A percentile compares a stretch with the other conserved stretches of the same genome.
Conservation (phyloP, 2,113 vertebrate species). For the Muntiacus muntjak region DNA sequence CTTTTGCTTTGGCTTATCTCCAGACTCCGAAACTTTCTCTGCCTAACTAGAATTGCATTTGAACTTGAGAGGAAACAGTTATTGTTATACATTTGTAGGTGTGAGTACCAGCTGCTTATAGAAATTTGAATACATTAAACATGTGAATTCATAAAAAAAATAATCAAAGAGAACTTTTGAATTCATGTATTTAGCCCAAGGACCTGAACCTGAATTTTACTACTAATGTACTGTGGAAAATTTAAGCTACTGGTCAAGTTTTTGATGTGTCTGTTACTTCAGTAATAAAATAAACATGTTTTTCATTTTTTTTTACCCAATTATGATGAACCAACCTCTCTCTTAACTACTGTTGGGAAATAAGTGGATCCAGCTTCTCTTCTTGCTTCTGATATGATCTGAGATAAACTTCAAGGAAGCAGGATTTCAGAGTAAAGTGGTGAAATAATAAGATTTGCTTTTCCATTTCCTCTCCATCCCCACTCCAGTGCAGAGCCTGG, state of each 20-base stretch:
- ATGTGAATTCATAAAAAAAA: neutral
- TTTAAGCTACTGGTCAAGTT: neutral
- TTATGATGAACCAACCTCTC: neutral
- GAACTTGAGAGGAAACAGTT: conserved; percentile 10
- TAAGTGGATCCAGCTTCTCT: neutral
- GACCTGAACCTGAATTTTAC: neutral
- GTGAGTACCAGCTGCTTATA: conserved; percentile 28
- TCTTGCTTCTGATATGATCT: neutral
- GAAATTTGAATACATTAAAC: conserved; percentile 23
- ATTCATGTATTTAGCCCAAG: neutral
- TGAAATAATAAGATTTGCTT: neutral
- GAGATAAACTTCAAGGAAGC: neutral
- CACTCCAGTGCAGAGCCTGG: neutral
- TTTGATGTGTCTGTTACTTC: neutral
- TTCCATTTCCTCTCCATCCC: neutral
- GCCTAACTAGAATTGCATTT: conserved; percentile 38
- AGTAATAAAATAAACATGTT: neutral
- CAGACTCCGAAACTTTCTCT: conserved; percentile 29
- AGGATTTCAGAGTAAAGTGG: neutral
- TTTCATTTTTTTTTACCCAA: neutral
- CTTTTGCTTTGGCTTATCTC: conserved; percentile 36
- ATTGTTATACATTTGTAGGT: conserved; percentile 43
- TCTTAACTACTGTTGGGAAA: neutral
- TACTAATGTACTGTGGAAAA: neutral
- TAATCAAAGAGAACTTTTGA: neutral